Evolutionary conservation across 2,888 invertebrate species (phyloP), one percentile per base, ranked within the genome.

Genomic region (Cryptocephalus primarius): DNA sequence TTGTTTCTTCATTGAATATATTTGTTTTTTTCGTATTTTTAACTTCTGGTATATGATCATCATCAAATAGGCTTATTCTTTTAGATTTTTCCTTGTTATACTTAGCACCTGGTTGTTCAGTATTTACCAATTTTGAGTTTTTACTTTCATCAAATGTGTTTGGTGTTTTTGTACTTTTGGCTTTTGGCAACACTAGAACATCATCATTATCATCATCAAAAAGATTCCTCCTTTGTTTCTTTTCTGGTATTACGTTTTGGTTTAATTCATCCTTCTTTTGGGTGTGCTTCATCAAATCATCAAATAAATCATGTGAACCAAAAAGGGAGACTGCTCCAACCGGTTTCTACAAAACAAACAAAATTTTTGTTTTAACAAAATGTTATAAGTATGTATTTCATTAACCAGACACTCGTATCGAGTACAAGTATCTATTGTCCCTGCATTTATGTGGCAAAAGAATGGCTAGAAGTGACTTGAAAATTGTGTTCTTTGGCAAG

Each of bases 321-420:
- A 80, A 76, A 38, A 80, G 62, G 8, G 80, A 76, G 42, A 79
- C 75, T 1, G 76, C 81, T 1, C 79, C 80, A 4, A 74, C 60
- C 8, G 79, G 78, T 72, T 78, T 80, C 82, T 83, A 68, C 42
- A 66, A 64, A 48, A 50, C 45, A 53, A 53, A 9, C 10, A 10
- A 22, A 22, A 6, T 22, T 22, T 22, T 22, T 22, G 22, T 22
- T 22, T 22, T 22, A 22, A 22, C 6, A 22, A 22, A n/a, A n/a
- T n/a, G n/a, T n/a, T n/a, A n/a, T n/a, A n/a, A n/a, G n/a, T n/a
- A n/a, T n/a, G n/a, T n/a, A n/a, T n/a, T 44, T n/a, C n/a, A n/a
- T n/a, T n/a, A n/a, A n/a, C n/a, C n/a, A n/a, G n/a, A n/a, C n/a
- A n/a, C n/a, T n/a, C n/a, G n/a, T n/a, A n/a, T n/a, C n/a, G n/a